Conservation (phyloP, 2,113 vertebrate species). For the Tupaia chinensis region DNA sequence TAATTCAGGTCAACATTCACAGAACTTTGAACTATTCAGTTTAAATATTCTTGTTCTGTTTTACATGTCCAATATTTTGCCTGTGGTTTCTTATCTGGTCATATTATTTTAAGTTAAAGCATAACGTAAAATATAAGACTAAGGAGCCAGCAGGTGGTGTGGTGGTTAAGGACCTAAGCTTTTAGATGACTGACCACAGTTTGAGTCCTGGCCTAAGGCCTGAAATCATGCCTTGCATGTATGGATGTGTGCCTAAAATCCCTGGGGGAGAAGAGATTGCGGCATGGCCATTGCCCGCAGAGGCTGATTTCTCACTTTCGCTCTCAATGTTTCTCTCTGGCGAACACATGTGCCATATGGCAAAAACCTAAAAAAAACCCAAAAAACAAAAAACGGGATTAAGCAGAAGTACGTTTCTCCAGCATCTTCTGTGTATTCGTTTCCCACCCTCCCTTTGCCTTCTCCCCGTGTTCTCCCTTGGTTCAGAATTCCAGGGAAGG, state of each 20-base stretch:
- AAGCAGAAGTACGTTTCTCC: neutral
- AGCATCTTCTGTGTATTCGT: neutral
- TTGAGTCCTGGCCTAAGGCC: too few relatives aligned
- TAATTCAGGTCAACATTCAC: neutral
- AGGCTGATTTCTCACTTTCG: too few relatives aligned
- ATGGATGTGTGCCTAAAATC: too few relatives aligned
- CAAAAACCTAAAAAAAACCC: too few relatives aligned
- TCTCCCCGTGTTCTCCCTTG: neutral
- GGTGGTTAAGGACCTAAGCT: too few relatives aligned
- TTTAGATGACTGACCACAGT: too few relatives aligned
- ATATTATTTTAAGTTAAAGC: neutral
- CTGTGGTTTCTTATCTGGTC: neutral
- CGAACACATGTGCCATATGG: too few relatives aligned
- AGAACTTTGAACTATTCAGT: neutral
- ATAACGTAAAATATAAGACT: neutral
- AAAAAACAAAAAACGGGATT: neutral
- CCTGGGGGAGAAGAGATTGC: too few relatives aligned
- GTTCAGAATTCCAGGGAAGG: constrained; percentile 9
- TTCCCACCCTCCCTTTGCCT: neutral
- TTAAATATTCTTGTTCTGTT: constrained; percentile 7
- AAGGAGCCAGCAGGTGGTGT: neutral
- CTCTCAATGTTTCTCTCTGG: too few relatives aligned
- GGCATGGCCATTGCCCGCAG: too few relatives aligned
- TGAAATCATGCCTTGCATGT: too few relatives aligned
- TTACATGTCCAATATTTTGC: neutral